Conservation (phyloP, 2,888 invertebrate genomes). For the Agonopterix heracliana region DNA sequence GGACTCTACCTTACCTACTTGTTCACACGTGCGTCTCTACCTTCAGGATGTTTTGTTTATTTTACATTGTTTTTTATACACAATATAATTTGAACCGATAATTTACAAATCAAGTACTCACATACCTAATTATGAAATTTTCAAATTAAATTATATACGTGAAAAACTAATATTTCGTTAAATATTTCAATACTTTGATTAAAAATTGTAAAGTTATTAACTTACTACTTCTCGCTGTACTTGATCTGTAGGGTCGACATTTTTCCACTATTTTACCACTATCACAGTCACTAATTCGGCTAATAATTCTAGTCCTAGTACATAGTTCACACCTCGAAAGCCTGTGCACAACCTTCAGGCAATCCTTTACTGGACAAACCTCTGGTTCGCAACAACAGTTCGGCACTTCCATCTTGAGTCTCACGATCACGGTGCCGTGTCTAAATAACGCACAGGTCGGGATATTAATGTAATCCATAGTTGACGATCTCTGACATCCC, state of each 20-base stretch:
- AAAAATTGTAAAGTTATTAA: slow-evolving; percentile 3
- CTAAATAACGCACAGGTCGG: slow-evolving; percentile 50
- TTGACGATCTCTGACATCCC: slow-evolving; percentile 55
- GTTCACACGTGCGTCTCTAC: no score
- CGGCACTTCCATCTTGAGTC: slow-evolving; percentile 42
- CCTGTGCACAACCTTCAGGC: slow-evolving; percentile 33
- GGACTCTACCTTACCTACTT: neutral
- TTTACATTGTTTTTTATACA: no score
- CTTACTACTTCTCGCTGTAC: slow-evolving; percentile 66
- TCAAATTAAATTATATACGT: no score
- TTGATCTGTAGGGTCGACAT: slow-evolving; percentile 53
- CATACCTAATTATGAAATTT: no score
- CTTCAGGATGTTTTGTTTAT: no score
- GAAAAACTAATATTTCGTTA: no score
- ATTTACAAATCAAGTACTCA: no score
- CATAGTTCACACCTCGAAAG: slow-evolving; percentile 59
- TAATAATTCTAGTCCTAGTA: slow-evolving; percentile 60
- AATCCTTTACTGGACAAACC: slow-evolving; percentile 26
- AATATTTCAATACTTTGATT: no score
- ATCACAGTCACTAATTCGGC: slow-evolving; percentile 69
- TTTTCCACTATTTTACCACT: slow-evolving; percentile 52
- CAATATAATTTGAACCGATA: no score
- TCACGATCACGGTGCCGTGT: slow-evolving; percentile 2
- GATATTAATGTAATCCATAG: slow-evolving; percentile 58
- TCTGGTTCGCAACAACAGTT: slow-evolving; percentile 31